phyloP scores from a whole-genome alignment of 2,113 vertebrate genomes.

The Edolisoma coerulescens region DNA sequence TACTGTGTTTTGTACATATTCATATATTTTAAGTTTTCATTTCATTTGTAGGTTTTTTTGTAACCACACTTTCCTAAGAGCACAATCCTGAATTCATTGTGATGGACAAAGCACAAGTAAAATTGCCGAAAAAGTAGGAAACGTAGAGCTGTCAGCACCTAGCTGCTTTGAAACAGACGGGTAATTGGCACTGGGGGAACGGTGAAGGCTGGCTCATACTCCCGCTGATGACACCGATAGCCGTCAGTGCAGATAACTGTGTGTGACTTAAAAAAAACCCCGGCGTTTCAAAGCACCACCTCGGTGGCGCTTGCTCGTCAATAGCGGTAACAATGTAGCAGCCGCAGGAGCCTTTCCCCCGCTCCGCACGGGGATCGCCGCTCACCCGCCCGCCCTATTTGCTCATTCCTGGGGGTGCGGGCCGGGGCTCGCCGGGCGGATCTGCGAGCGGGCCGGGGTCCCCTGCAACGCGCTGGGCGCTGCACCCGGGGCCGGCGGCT shows the following conservation, averaged over 20 bases:
- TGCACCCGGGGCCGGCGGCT: background rate
- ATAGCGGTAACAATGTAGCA: background rate
- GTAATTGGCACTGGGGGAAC: background rate
- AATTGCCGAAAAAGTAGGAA: background rate
- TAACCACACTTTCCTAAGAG: background rate
- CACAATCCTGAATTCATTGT: background rate
- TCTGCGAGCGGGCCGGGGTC: background rate
- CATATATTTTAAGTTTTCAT: background rate
- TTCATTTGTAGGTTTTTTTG: background rate
- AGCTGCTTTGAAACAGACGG: background rate
- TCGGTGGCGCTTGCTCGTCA: background rate
- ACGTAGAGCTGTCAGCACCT: background rate
- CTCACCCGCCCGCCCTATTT: background rate
- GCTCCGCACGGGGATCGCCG: background rate
- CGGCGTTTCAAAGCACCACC: background rate
- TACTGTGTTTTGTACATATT: background rate
- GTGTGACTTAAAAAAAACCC: background rate
- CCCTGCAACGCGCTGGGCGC: background rate
- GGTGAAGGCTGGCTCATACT: background rate
- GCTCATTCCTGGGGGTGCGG: accelerated
- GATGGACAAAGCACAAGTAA: background rate
- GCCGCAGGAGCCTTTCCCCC: background rate
- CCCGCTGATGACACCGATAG: background rate
- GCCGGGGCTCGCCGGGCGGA: background rate
- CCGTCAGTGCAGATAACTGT: background rate